These are phyloP conservation scores for Gortyna flavago DNA, from an alignment of 2,888 invertebrate genomes.

Conservation along the genomic window DNA sequence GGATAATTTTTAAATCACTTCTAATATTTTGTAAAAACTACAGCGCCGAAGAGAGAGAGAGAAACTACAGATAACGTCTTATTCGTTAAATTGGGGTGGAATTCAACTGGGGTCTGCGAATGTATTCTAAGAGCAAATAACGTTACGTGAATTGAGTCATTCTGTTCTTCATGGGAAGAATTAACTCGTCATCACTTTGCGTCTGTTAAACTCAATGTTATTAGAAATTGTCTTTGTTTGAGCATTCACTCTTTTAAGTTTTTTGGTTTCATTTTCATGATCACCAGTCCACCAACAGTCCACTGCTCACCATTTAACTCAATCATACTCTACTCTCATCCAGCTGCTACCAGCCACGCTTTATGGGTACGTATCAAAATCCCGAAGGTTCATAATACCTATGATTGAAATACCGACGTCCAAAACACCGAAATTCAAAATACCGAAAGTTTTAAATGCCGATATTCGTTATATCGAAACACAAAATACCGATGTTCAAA, in stretches of 20 bases:
- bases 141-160: constrained; percentile 41
- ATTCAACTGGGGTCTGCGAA: constrained; percentile 35
- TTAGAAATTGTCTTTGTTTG: background rate
- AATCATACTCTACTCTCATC: background rate
- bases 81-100: constrained; percentile 38
- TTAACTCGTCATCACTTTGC: constrained; percentile 10
- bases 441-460: too few relatives aligned
- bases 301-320: background rate
- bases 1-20: background rate
- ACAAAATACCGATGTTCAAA: too few relatives aligned
- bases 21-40: background rate
- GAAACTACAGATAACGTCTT: constrained; percentile 27
- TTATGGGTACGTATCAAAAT: too few relatives aligned
- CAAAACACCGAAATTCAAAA: too few relatives aligned
- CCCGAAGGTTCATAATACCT: too few relatives aligned
- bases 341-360: background rate
- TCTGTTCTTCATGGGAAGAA: constrained; percentile 30
- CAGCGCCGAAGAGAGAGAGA: background rate
- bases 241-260: background rate
- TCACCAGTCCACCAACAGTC: background rate
- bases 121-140: constrained; percentile 48
- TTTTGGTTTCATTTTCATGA: background rate
- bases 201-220: constrained; percentile 13
- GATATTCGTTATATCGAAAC: too few relatives aligned
- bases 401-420: too few relatives aligned